Percentiles rank a stretch among this genome's conserved stretches.
These are phyloP conservation scores for Octonoba sinensis DNA, from an alignment of 2,888 invertebrate genomes.

Conservation along the genomic window DNA sequence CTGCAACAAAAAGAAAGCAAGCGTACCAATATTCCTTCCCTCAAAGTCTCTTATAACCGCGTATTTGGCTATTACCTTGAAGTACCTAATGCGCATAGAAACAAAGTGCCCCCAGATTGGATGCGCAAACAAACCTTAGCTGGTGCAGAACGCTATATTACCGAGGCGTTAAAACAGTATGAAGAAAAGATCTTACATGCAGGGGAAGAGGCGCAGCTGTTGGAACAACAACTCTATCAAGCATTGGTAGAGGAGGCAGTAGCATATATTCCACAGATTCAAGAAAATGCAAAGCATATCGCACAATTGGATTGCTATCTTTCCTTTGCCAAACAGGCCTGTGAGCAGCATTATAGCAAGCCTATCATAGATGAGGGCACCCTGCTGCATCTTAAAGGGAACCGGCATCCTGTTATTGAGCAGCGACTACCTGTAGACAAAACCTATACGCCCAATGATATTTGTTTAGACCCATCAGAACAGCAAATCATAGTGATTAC, in stretches of 20 bases:
- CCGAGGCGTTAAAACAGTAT: not conserved
- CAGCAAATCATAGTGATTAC: conserved; percentile 68
- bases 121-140: conserved; percentile 1
- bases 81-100: no score
- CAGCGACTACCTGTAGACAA: no score
- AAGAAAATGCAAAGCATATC: not conserved
- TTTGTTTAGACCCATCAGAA: not conserved
- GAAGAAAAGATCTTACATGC: not conserved
- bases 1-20: no score
- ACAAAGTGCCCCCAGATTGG: no score
- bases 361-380: not conserved
- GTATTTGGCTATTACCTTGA: no score
- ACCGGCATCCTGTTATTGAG: not conserved
- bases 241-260: not conserved
- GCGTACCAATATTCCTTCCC: no score
- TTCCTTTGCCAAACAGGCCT: not conserved
- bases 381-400: not conserved
- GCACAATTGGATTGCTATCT: not conserved
- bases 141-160: not conserved
- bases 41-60: no score
- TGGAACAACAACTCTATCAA: no score
- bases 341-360: not conserved
- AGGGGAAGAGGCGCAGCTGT: not conserved
- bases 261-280: not conserved
- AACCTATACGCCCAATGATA: conserved; percentile 4